Base-by-base conservation (phyloP, 2,113 vertebrate species). In the Electrona antarctica region DNA sequence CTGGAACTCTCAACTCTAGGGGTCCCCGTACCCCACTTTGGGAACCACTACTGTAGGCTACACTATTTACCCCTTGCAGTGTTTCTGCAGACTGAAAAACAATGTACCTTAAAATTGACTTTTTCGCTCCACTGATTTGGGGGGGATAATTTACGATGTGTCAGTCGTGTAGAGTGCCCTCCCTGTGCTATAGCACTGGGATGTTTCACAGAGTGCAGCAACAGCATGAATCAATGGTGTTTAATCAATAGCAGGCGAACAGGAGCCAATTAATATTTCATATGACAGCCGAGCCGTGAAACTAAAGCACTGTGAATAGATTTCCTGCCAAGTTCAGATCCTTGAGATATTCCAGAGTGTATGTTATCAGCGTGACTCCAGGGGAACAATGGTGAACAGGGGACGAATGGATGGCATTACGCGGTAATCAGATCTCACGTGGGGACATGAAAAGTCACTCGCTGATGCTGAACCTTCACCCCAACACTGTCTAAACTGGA, bases 401-500 rank as follows among this genome's bases (percentile, higher is more conserved):
- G 64, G 52, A 21, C 72, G 60, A 74, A 84, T 81, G 79, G 81
- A 79, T 74, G 63, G 13, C 7, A 71, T 81, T 80, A 69, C 71
- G 52, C 71, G 14, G 85, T 78, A 78, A 89, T 51, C 49, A 71
- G 72, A 89, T 81, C 76, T 73, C 68, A 61, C 45, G 65, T 55
- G 14, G 8, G 62, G 60, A 71, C 59, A 52, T 65, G 71, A 67
- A 46, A 7, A 63, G 71, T 65, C 76, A 49, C 60, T 45, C 9
- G 11, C 15, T 78, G 64, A 73, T 60, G 68, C 68, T 75, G 48
- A 67, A 72, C n/a, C 7, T 45, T n/a, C 55, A 55, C 46, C 10
- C 46, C 55, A 58, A 51, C 55, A 51, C 46, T 6, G 4, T 33
- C 51, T 64, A 12, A 65, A 65, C 33, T 72, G 14, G 14, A 14